Conservation (phyloP, 2,797 vertebrate genomes). For the Hydrocynus forskahlii region DNA sequence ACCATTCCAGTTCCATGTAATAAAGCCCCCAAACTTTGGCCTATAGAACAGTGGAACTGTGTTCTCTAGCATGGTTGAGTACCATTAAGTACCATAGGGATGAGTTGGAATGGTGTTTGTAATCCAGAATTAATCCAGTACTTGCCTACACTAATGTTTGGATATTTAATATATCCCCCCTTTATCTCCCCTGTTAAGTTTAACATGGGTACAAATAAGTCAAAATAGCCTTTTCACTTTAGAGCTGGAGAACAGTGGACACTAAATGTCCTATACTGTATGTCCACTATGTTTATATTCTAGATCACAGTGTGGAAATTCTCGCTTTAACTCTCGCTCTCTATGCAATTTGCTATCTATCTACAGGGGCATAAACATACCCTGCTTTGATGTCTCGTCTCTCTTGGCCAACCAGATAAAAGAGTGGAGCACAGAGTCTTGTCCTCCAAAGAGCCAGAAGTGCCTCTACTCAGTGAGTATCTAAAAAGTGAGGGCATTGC, state of each 20-base stretch:
- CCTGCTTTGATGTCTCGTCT: constrained; percentile 54
- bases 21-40: no score
- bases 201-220: not conserved
- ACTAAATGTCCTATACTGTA: no score
- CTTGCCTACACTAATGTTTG: not conserved
- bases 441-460: constrained; percentile 44
- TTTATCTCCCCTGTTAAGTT: not conserved
- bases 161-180: not conserved
- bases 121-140: no score
- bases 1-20: no score
- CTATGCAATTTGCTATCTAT: not conserved
- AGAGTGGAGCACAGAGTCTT: constrained; percentile 50
- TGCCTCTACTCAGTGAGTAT: constrained; percentile 56
- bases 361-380: constrained; percentile 43
- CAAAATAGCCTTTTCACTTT: no score
- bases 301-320: not conserved
- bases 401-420: constrained; percentile 57
- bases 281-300: not conserved
- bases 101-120: no score
- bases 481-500: not conserved
- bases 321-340: not conserved
- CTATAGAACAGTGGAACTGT: no score
- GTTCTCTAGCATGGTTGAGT: no score
- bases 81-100: no score
- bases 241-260: no score